phyloP scores from a whole-genome alignment of 1,140 invertebrate genomes.

The Atta texana region DNA sequence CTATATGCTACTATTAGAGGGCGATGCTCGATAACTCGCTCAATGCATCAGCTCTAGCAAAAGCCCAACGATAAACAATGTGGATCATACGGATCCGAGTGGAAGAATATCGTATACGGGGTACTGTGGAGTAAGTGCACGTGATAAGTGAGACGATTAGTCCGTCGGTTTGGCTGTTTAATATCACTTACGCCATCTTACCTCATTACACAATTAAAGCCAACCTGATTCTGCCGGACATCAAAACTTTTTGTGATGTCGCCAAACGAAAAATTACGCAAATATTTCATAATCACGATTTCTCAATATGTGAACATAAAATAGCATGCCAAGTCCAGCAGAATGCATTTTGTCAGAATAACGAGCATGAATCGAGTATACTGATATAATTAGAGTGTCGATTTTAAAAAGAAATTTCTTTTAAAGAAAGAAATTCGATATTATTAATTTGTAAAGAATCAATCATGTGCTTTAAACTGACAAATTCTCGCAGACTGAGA shows the following conservation, averaged over 20 bases:
- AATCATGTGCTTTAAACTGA: constrained; percentile 45
- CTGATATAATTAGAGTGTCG: neutral
- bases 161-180: constrained; percentile 36
- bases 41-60: constrained; percentile 70
- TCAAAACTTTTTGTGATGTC: neutral
- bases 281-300: neutral
- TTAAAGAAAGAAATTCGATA: neutral
- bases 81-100: constrained; percentile 54
- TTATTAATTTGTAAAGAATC: neutral
- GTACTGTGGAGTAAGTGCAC: constrained; percentile 72
- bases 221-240: constrained; percentile 44
- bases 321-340: constrained; percentile 5
- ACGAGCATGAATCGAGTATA: neutral
- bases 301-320: neutral
- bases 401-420: neutral
- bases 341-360: constrained; percentile 61
- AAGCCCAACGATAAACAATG: constrained; percentile 73
- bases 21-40: constrained; percentile 57
- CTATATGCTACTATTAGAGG: constrained; percentile 52
- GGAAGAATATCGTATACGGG: constrained; percentile 30
- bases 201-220: constrained; percentile 53
- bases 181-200: constrained; percentile 72
- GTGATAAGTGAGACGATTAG: constrained; percentile 54
- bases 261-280: neutral
- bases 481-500: constrained; percentile 39